Conservation (phyloP, 2,888 invertebrate genomes). For the Steinernema hermaphroditum region DNA sequence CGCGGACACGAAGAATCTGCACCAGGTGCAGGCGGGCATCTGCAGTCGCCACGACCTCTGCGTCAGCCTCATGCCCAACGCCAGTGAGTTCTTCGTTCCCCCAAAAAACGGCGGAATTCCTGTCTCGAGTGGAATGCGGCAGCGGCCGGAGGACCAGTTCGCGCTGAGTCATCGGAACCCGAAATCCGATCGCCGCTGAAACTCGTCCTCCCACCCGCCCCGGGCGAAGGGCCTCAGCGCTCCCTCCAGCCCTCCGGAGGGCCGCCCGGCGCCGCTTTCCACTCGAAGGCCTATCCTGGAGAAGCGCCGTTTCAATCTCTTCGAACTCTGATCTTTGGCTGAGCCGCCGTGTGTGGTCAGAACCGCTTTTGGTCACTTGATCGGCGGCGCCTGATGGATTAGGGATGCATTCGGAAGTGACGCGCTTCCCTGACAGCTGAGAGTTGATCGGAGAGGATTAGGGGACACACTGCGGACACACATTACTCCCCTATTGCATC, state of each 20-base stretch:
- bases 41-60: constrained; percentile 10
- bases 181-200: not conserved
- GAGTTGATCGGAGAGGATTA: too few relatives aligned
- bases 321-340: not conserved
- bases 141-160: not conserved
- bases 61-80: constrained; percentile 18
- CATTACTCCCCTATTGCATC: too few relatives aligned
- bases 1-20: not conserved
- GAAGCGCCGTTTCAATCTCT: too few relatives aligned
- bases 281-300: too few relatives aligned
- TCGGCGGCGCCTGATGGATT: not conserved
- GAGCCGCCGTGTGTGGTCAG: not conserved
- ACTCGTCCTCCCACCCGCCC: constrained; percentile 5
- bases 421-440: too few relatives aligned
- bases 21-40: constrained; percentile 9
- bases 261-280: too few relatives aligned
- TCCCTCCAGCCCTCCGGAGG: too few relatives aligned
- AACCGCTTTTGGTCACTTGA: not conserved
- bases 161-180: not conserved
- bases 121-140: not conserved
- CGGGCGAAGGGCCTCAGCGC: not conserved
- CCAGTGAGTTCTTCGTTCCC: not conserved
- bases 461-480: too few relatives aligned
- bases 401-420: not conserved
- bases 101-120: not conserved